Evolutionary conservation across 1,140 invertebrate genomes (phyloP).

Genomic region (Papilio machaon): DNA sequence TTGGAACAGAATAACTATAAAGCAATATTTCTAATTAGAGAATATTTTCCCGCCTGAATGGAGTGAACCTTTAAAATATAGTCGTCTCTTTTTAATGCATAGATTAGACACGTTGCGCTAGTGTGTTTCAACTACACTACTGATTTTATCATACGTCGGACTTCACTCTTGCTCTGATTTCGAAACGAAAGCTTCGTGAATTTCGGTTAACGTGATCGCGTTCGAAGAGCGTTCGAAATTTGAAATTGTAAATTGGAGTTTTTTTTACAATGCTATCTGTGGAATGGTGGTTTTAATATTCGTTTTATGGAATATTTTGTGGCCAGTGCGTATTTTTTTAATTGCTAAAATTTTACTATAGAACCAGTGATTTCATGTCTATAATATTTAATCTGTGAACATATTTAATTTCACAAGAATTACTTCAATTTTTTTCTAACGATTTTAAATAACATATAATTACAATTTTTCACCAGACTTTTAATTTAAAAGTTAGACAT

Average conservation of each 20-base stretch:
- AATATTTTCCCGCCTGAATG: conserved; percentile 7
- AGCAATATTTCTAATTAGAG: conserved; percentile 5
- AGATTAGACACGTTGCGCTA: background rate
- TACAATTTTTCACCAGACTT: too few relatives aligned
- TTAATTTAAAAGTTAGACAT: background rate
- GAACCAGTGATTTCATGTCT: background rate
- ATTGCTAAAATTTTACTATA: background rate
- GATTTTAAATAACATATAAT: too few relatives aligned
- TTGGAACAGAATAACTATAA: background rate
- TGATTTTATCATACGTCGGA: conserved; percentile 18
- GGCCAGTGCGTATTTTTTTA: conserved; percentile 6
- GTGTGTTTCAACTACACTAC: background rate
- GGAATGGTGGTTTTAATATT: conserved; percentile 4
- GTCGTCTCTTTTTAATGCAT: conserved; percentile 10
- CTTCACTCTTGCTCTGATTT: conserved; percentile 27
- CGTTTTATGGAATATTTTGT: conserved; percentile 12
- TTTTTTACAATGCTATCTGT: conserved; percentile 24
- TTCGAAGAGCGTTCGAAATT: conserved; percentile 27
- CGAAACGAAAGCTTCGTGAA: conserved; percentile 28
- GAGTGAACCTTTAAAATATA: background rate
- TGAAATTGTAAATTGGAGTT: conserved; percentile 6
- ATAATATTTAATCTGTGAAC: background rate
- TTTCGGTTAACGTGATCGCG: conserved; percentile 34
- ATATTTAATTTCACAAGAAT: too few relatives aligned
- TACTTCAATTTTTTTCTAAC: too few relatives aligned